These are phyloP conservation scores for Ischnus inquisitorius DNA, from an alignment of 2,888 invertebrate genomes.

Conservation along the genomic window DNA sequence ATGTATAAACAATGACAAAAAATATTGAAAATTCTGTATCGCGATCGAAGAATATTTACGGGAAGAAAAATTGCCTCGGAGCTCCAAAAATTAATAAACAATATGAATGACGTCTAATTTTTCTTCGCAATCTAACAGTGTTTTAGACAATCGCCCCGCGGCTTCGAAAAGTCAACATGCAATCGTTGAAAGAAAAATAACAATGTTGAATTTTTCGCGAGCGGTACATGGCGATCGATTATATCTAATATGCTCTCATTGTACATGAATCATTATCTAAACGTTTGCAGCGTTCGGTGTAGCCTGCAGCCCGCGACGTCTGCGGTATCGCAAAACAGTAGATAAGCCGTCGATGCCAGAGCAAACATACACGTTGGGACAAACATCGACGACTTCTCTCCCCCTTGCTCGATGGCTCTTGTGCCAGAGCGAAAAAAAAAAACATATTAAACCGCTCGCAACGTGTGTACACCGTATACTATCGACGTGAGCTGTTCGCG, in stretches of 20 bases:
- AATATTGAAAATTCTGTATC: no score
- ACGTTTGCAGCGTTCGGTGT: conserved; percentile 25
- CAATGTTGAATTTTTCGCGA: neutral
- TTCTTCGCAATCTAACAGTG: no score
- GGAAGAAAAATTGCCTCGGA: no score
- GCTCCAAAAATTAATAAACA: no score
- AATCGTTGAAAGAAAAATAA: neutral
- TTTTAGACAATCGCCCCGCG: no score
- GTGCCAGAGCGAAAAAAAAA: conserved; percentile 5
- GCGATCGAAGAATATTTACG: no score
- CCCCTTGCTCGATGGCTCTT: conserved; percentile 16
- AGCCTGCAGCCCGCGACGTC: conserved; percentile 20
- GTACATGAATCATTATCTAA: conserved; percentile 37
- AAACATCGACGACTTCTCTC: conserved; percentile 55
- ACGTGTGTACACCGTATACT: neutral
- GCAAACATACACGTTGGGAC: conserved; percentile 53
- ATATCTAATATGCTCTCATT: neutral
- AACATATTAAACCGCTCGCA: conserved; percentile 13
- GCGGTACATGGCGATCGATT: neutral
- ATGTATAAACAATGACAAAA: no score
- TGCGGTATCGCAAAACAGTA: conserved; percentile 53
- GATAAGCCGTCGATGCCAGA: conserved; percentile 55
- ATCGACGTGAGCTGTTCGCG: conserved; percentile 16
- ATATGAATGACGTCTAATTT: no score
- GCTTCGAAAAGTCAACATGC: no score